These are phyloP conservation scores for Pitangus sulphuratus DNA, from an alignment of 2,797 vertebrate genomes.

Conservation along the genomic window DNA sequence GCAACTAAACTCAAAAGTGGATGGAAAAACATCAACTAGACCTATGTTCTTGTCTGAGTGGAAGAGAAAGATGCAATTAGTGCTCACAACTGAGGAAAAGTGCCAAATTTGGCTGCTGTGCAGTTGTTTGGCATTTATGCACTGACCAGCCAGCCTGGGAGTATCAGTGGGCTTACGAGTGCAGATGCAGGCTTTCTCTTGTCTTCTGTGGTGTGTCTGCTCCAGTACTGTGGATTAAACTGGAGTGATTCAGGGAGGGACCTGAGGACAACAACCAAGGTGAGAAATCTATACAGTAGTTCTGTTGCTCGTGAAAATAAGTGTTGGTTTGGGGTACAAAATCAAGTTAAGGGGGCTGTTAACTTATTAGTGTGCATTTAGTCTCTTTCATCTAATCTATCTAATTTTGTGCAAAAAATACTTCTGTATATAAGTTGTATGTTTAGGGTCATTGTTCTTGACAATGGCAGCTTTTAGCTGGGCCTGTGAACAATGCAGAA, in stretches of 20 bases:
- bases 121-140: not conserved
- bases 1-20: not conserved
- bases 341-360: not conserved
- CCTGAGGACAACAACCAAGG: not conserved
- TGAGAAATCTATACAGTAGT: not conserved
- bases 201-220: not conserved
- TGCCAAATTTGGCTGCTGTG: not conserved
- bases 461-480: not conserved
- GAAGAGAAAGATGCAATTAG: not conserved
- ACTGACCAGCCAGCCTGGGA: not conserved
- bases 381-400: not conserved
- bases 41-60: not conserved
- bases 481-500: not conserved
- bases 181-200: not conserved
- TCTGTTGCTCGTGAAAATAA: not conserved
- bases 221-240: not conserved
- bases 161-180: not conserved
- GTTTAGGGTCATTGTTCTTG: not conserved
- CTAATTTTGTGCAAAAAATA: not conserved
- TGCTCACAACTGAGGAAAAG: not conserved
- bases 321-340: not conserved
- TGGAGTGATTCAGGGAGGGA: not conserved
- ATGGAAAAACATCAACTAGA: not conserved
- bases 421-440: not conserved
- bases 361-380: not conserved